Evolutionary conservation across 2,113 vertebrate genomes (phyloP).

Genomic region (Gymnocephalus cernua): DNA sequence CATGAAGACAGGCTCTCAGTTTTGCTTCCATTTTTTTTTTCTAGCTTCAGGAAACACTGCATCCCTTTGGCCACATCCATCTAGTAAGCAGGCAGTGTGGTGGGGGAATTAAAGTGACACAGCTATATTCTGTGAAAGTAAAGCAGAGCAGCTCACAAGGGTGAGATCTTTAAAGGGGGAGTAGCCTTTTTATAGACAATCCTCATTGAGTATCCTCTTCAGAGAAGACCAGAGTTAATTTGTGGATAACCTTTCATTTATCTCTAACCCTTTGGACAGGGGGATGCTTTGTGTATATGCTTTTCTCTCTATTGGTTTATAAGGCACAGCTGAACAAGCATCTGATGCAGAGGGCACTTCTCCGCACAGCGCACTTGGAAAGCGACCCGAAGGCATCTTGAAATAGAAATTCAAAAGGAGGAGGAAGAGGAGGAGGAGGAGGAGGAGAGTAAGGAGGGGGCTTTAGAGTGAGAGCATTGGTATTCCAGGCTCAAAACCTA

Average conservation of each 20-base stretch:
- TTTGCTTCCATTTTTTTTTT: conserved; percentile 27
- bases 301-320: conserved; percentile 20
- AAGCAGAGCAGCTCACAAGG: conserved; percentile 78
- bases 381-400: conserved; percentile 71
- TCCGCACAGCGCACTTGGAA: conserved; percentile 31
- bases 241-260: conserved; percentile 12
- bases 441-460: conserved; percentile 10
- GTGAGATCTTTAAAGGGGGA: conserved; percentile 63
- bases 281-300: conserved; percentile 19
- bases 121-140: conserved; percentile 66
- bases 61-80: conserved; percentile 52
- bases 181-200: conserved; percentile 60
- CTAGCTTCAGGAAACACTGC: conserved; percentile 51
- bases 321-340: conserved; percentile 68
- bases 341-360: conserved; percentile 66
- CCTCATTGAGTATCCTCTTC: conserved; percentile 33
- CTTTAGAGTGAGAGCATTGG: conserved; percentile 52
- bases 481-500: conserved; percentile 68
- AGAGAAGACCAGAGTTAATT: conserved; percentile 24
- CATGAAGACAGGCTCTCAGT: conserved; percentile 17
- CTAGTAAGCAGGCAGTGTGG: conserved; percentile 17
- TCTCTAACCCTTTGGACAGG: conserved; percentile 1
- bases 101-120: conserved; percentile 78
- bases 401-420: conserved; percentile 72
- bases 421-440: conserved; percentile 47